Evolutionary conservation across 2,113 vertebrate species (phyloP).

Genomic region (Acrocephalus kingi): DNA sequence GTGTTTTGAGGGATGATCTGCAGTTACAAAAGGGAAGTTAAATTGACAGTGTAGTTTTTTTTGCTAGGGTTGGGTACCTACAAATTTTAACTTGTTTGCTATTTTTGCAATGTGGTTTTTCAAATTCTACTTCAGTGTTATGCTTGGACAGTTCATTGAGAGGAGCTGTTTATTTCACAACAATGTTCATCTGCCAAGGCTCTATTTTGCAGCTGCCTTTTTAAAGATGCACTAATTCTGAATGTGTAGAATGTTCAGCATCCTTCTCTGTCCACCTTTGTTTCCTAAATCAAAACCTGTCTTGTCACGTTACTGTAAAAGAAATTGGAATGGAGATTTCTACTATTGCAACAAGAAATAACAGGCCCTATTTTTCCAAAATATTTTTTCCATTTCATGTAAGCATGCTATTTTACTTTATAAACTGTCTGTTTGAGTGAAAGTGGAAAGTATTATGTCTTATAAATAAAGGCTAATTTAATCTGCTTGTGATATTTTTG

Average conservation of each 20-base stretch:
- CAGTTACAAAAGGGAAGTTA: neutral
- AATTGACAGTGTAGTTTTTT: neutral
- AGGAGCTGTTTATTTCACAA: neutral
- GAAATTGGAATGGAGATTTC: neutral
- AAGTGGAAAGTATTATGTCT: constrained; percentile 19
- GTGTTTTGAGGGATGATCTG: neutral
- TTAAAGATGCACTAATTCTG: neutral
- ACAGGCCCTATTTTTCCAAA: neutral
- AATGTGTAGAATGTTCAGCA: neutral
- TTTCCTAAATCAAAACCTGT: neutral
- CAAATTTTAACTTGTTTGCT: neutral
- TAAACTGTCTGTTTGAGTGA: neutral
- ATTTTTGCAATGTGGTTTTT: neutral
- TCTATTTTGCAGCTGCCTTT: neutral
- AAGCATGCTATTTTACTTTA: neutral
- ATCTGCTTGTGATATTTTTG: neutral
- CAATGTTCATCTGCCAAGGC: neutral
- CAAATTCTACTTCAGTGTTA: neutral
- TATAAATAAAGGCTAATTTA: constrained; percentile 25
- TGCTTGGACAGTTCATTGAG: neutral
- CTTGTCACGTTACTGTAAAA: neutral
- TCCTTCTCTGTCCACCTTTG: neutral
- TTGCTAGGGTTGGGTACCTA: neutral
- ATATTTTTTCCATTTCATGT: neutral
- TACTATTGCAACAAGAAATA: neutral